Evolutionary conservation across 2,888 invertebrate species (phyloP).

Genomic region (Aspidiotus destructor): DNA sequence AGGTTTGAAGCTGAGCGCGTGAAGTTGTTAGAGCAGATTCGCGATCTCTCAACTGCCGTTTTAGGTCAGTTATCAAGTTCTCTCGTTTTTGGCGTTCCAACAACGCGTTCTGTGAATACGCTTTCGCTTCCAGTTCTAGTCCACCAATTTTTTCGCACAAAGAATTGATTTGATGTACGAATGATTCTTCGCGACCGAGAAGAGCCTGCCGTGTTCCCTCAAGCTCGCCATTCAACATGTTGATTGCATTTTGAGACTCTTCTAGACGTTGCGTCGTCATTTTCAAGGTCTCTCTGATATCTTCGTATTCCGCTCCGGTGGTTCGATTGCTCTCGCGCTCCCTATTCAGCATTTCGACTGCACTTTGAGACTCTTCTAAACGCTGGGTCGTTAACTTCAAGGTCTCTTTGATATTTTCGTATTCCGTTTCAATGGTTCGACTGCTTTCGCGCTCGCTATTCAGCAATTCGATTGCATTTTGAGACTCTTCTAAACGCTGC

Average conservation of each 20-base stretch:
- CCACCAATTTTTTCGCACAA: background rate
- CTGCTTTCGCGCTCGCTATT: background rate
- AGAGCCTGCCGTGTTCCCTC: background rate
- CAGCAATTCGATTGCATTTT: background rate
- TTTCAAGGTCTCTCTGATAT: background rate
- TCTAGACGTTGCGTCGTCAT: background rate
- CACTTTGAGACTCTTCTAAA: background rate
- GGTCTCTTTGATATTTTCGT: background rate
- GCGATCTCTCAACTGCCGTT: too few relatives aligned
- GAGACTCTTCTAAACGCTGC: background rate
- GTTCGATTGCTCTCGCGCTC: background rate
- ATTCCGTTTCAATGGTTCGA: too few relatives aligned
- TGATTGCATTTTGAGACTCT: background rate
- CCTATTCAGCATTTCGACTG: background rate
- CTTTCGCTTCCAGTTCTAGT: background rate
- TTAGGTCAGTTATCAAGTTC: too few relatives aligned
- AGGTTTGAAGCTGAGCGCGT: too few relatives aligned
- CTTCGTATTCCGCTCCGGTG: background rate
- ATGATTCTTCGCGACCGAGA: background rate
- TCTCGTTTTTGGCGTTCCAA: background rate
- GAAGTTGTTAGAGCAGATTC: too few relatives aligned
- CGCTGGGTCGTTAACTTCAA: background rate
- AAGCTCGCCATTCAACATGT: background rate
- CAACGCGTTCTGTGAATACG: background rate
- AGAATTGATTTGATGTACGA: background rate